Conservation (phyloP, 2,113 vertebrate genomes). For the Paramisgurnus dabryanus region DNA sequence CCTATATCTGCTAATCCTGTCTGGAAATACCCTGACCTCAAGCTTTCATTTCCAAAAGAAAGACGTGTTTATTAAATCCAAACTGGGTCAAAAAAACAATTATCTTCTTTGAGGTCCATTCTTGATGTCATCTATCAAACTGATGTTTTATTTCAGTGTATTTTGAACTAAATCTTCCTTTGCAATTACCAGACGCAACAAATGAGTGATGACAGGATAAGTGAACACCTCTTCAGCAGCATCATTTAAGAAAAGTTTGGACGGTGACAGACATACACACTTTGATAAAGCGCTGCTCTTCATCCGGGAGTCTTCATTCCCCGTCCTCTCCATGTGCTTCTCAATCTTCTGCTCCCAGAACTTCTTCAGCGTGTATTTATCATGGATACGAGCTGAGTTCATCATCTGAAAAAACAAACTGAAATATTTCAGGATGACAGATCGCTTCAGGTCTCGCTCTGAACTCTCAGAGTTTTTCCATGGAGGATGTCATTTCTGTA, state of each 20-base stretch:
- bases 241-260: constrained; percentile 26
- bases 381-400: constrained; percentile 58
- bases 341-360: constrained; percentile 64
- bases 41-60: constrained; percentile 4
- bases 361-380: constrained; percentile 57
- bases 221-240: background rate
- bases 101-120: background rate
- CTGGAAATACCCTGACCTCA: background rate
- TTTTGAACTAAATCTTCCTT: constrained; percentile 38
- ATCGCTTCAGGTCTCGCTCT: background rate
- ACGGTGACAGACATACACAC: constrained; percentile 44
- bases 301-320: constrained; percentile 55
- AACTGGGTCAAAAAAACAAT: constrained; percentile 27
- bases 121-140: constrained; percentile 38
- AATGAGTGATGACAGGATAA: constrained; percentile 31
- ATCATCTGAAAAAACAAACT: constrained; percentile 51
- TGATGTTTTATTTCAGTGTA: constrained; percentile 42
- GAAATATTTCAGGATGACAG: constrained; percentile 27
- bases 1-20: constrained; percentile 28
- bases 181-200: constrained; percentile 39
- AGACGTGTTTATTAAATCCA: background rate
- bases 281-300: constrained; percentile 60
- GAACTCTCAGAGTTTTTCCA: background rate
- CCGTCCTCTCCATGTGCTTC: constrained; percentile 49
- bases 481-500: background rate